Conservation (phyloP, 2,888 invertebrate genomes). For the Homarus gammarus region DNA sequence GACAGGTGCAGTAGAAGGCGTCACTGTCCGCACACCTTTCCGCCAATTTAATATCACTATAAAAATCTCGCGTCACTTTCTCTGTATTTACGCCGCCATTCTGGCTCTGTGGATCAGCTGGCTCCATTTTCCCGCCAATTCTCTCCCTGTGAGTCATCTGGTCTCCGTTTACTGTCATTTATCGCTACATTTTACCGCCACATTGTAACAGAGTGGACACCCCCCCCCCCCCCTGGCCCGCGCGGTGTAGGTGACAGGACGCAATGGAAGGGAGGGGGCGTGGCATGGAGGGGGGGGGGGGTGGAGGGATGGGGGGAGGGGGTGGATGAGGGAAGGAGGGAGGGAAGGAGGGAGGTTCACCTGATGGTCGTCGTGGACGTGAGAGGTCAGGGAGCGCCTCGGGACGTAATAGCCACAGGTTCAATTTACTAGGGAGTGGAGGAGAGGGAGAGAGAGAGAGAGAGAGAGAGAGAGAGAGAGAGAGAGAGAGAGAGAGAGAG, state of each 20-base stretch:
- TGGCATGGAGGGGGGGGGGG: too few relatives aligned
- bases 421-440: not conserved
- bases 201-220: too few relatives aligned
- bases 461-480: not conserved
- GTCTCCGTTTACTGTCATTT: too few relatives aligned
- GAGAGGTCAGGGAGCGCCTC: constrained; percentile 15
- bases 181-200: too few relatives aligned
- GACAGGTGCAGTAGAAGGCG: too few relatives aligned
- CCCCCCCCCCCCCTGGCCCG: not conserved
- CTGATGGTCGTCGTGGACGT: not conserved
- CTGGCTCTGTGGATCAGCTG: too few relatives aligned
- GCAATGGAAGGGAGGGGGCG: not conserved
- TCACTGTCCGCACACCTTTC: too few relatives aligned
- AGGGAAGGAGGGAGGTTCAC: not conserved
- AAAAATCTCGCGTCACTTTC: too few relatives aligned
- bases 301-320: not conserved
- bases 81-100: too few relatives aligned
- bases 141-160: too few relatives aligned
- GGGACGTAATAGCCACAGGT: not conserved
- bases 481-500: not conserved
- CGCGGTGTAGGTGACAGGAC: not conserved
- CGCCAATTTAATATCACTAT: too few relatives aligned
- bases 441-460: not conserved
- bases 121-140: too few relatives aligned
- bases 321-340: not conserved